phyloP scores from a whole-genome alignment of 1,140 invertebrate species.

The Eciton burchellii region DNA sequence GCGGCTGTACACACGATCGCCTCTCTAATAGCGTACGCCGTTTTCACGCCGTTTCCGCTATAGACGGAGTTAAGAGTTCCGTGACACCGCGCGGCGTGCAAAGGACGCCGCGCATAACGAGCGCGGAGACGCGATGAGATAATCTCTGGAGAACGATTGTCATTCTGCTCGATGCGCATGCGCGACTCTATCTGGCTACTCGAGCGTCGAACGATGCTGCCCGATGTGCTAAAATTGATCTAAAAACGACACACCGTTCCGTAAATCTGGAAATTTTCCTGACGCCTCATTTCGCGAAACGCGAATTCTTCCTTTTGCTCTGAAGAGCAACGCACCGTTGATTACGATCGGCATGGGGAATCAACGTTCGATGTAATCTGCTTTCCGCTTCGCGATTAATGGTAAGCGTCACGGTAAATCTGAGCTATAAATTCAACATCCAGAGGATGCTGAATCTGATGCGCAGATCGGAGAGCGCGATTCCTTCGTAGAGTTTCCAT shows the following conservation, averaged over 20 bases:
- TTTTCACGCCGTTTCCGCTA: constrained; percentile 63
- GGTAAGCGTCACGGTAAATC: neutral
- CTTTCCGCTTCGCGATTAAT: neutral
- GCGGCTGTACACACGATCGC: constrained; percentile 56
- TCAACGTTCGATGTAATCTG: constrained; percentile 8
- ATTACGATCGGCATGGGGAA: no score
- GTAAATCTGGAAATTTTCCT: no score
- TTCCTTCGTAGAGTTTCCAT: constrained; percentile 30
- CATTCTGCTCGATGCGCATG: neutral
- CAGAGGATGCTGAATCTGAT: neutral
- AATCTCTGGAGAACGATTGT: neutral
- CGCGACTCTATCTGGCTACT: neutral
- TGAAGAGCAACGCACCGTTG: no score
- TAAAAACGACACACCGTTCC: no score
- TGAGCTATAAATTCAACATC: neutral
- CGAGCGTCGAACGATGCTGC: neutral
- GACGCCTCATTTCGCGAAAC: no score
- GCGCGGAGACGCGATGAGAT: constrained; percentile 22
- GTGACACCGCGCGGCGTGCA: constrained; percentile 23
- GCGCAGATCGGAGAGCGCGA: neutral
- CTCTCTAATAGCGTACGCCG: constrained; percentile 67
- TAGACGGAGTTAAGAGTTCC: constrained; percentile 53
- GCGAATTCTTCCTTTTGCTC: no score
- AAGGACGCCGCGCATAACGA: constrained; percentile 2
- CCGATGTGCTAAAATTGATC: no score